Conservation (phyloP, 2,888 invertebrate species). For the Scaptomyza tumidula region DNA sequence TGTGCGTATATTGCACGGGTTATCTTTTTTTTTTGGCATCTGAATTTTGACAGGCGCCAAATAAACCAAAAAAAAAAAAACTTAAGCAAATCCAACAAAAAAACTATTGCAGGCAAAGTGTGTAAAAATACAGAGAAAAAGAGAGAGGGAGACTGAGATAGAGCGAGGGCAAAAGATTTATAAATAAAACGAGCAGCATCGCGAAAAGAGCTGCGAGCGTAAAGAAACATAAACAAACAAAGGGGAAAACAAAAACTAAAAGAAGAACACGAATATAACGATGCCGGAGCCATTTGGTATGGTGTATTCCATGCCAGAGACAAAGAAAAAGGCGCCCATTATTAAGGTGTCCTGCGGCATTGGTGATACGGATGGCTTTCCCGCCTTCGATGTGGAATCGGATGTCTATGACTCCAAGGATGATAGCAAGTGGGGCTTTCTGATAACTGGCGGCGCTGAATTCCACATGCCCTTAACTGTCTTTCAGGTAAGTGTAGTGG, state of each 20-base stretch:
- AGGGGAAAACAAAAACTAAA: constrained; percentile 3
- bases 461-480: constrained; percentile 85
- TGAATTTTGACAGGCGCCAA: constrained; percentile 65
- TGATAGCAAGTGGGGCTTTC: constrained; percentile 84
- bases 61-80: constrained; percentile 25
- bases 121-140: constrained; percentile 24
- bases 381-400: constrained; percentile 83
- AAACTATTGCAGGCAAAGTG: constrained; percentile 29
- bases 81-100: constrained; percentile 33
- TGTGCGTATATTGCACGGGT: constrained; percentile 45
- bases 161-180: constrained; percentile 34
- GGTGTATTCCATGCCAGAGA: constrained; percentile 75
- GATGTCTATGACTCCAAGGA: constrained; percentile 82
- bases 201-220: constrained; percentile 39
- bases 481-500: constrained; percentile 81
- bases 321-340: constrained; percentile 79
- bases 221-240: constrained; percentile 42
- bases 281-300: constrained; percentile 81
- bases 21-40: constrained; percentile 39
- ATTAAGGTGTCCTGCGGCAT: constrained; percentile 83
- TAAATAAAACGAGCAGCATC: constrained; percentile 51
- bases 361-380: constrained; percentile 84
- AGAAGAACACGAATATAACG: constrained; percentile 28
- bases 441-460: constrained; percentile 85
- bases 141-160: constrained; percentile 7